phyloP scores from a whole-genome alignment of 2,888 invertebrate species.

The Meiosimyza platycephala region DNA sequence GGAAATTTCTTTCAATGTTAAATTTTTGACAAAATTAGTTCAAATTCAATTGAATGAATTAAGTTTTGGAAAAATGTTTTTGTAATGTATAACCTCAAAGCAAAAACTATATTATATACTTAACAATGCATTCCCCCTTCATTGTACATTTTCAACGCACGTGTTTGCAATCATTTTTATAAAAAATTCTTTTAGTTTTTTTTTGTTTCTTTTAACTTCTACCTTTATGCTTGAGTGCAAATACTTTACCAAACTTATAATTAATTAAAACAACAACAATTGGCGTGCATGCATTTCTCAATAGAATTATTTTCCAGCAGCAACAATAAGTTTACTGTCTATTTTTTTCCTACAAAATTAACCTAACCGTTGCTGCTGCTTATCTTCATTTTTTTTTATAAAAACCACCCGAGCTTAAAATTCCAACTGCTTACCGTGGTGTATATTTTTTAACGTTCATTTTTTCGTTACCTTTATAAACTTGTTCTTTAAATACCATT shows the following conservation, averaged over 20 bases:
- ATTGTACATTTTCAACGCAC: constrained; percentile 44
- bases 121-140: not conserved
- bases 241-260: constrained; percentile 39
- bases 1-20: constrained; percentile 18
- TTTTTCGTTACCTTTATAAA: constrained; percentile 36
- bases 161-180: constrained; percentile 49
- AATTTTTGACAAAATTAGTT: not conserved
- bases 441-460: constrained; percentile 58
- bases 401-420: constrained; percentile 54
- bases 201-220: constrained; percentile 7
- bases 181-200: constrained; percentile 35
- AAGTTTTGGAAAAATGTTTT: constrained; percentile 12
- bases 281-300: constrained; percentile 56
- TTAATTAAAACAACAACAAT: constrained; percentile 14
- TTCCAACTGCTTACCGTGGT: constrained; percentile 36
- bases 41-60: not conserved
- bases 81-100: not conserved
- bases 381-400: constrained; percentile 28
- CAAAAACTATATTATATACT: not conserved
- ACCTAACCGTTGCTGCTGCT: constrained; percentile 37
- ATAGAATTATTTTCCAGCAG: constrained; percentile 48
- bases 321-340: constrained; percentile 4
- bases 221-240: constrained; percentile 53
- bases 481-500: constrained; percentile 22
- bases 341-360: constrained; percentile 31